Evolutionary conservation across 2,888 invertebrate species (phyloP).

Genomic region (Drosophila planitibia): DNA sequence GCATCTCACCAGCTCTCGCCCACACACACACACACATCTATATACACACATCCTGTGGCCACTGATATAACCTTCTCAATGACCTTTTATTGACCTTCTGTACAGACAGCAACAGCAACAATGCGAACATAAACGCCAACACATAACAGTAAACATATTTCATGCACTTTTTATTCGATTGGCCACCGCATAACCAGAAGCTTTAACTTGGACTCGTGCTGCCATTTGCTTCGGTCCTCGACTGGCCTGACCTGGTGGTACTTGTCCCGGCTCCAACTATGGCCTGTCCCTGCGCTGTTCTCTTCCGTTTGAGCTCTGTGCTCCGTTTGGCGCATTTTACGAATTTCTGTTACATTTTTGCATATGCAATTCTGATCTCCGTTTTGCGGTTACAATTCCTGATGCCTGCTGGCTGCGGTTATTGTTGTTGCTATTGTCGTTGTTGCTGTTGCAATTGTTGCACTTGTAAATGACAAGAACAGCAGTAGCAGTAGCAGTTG

Average conservation of each 20-base stretch:
- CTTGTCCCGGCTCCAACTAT: slow-evolving; percentile 4
- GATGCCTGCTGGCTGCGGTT: slow-evolving; percentile 46
- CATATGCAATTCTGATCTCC: slow-evolving; percentile 75
- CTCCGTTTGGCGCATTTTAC: slow-evolving; percentile 47
- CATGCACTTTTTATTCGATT: slow-evolving; percentile 71
- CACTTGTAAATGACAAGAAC: slow-evolving; percentile 70
- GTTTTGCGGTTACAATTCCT: slow-evolving; percentile 67
- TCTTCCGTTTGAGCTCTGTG: slow-evolving; percentile 2
- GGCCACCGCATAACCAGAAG: slow-evolving; percentile 53
- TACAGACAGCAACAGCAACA: slow-evolving; percentile 43
- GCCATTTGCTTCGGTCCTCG: background rate
- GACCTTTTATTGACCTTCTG: slow-evolving; percentile 73
- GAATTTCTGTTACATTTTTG: slow-evolving; percentile 75
- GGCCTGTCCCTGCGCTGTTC: slow-evolving; percentile 8
- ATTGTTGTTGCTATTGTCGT: slow-evolving; percentile 12
- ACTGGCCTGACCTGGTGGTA: background rate
- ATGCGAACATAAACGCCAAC: slow-evolving; percentile 65
- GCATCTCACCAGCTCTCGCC: slow-evolving; percentile 24
- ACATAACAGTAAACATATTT: slow-evolving; percentile 73
- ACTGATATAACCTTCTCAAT: slow-evolving; percentile 68
- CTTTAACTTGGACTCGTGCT: slow-evolving; percentile 28
- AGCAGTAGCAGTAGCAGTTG: slow-evolving; percentile 32
- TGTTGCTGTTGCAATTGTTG: slow-evolving; percentile 40
- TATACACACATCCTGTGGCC: slow-evolving; percentile 25
- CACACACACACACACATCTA: slow-evolving; percentile 3